Evolutionary conservation across 2,797 vertebrate species (phyloP).

Genomic region (Scyliorhinus canicula): DNA sequence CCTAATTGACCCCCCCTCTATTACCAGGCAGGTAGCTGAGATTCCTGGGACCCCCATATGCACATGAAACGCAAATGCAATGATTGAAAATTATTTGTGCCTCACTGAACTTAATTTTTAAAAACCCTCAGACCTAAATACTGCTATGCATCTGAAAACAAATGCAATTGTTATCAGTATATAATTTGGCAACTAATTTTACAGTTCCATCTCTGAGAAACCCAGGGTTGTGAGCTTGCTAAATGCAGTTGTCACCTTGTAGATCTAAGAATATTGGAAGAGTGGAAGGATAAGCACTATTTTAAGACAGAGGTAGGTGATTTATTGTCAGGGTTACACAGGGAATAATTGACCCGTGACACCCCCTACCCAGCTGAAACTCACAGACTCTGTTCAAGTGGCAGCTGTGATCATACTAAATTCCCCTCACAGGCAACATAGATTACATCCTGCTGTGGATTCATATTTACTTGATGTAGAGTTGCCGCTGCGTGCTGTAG

Average conservation of each 20-base stretch:
- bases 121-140: neutral
- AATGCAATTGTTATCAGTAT: neutral
- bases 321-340: neutral
- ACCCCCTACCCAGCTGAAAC: slow-evolving; percentile 15
- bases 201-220: neutral
- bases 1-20: neutral
- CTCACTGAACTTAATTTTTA: neutral
- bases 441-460: slow-evolving; percentile 14
- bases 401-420: slow-evolving; percentile 31
- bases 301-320: neutral
- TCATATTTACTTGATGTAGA: slow-evolving; percentile 31
- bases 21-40: neutral
- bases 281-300: neutral
- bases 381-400: slow-evolving; percentile 1
- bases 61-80: neutral
- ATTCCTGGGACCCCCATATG: neutral
- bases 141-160: neutral
- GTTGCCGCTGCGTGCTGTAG: slow-evolving; percentile 47
- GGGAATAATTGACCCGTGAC: slow-evolving; percentile 9
- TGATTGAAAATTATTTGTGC: neutral
- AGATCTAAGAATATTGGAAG: neutral
- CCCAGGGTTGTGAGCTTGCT: neutral
- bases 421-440: neutral
- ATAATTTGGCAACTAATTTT: neutral
- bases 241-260: neutral